phyloP scores from a whole-genome alignment of 2,797 vertebrate species.

The Danio choprae region DNA sequence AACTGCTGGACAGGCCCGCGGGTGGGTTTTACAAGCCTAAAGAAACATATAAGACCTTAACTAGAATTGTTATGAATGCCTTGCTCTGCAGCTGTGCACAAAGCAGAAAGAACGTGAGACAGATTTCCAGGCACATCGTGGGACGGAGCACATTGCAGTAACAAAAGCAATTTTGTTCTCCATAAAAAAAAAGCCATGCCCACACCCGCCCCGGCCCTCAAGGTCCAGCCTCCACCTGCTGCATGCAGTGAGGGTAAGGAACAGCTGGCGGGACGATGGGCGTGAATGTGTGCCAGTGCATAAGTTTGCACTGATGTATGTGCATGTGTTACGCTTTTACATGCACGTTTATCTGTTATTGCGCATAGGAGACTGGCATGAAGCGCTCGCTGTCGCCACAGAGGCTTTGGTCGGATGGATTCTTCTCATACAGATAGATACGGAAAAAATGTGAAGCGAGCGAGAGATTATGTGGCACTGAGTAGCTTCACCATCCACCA shows the following conservation, averaged over 20 bases:
- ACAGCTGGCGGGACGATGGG: slow-evolving; percentile 76
- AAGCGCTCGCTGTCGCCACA: slow-evolving; percentile 78
- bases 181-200: slow-evolving; percentile 29
- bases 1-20: neutral
- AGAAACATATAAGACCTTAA: slow-evolving; percentile 46
- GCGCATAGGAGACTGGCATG: slow-evolving; percentile 58
- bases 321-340: slow-evolving; percentile 39
- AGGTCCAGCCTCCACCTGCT: slow-evolving; percentile 78
- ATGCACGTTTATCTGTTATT: slow-evolving; percentile 39
- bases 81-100: slow-evolving; percentile 56
- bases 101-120: slow-evolving; percentile 48
- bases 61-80: slow-evolving; percentile 39
- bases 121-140: slow-evolving; percentile 68
- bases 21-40: slow-evolving; percentile 22
- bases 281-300: slow-evolving; percentile 44
- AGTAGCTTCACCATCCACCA: slow-evolving; percentile 68
- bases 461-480: slow-evolving; percentile 81
- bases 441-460: slow-evolving; percentile 79
- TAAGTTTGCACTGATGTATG: slow-evolving; percentile 45
- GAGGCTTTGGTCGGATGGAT: slow-evolving; percentile 78
- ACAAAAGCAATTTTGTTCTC: slow-evolving; percentile 80
- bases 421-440: slow-evolving; percentile 74
- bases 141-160: slow-evolving; percentile 62
- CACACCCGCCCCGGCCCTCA: slow-evolving; percentile 10
- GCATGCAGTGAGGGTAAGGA: slow-evolving; percentile 71